Evolutionary conservation across 1,140 invertebrate genomes (phyloP).

Genomic region (Notospermus geniculatus): DNA sequence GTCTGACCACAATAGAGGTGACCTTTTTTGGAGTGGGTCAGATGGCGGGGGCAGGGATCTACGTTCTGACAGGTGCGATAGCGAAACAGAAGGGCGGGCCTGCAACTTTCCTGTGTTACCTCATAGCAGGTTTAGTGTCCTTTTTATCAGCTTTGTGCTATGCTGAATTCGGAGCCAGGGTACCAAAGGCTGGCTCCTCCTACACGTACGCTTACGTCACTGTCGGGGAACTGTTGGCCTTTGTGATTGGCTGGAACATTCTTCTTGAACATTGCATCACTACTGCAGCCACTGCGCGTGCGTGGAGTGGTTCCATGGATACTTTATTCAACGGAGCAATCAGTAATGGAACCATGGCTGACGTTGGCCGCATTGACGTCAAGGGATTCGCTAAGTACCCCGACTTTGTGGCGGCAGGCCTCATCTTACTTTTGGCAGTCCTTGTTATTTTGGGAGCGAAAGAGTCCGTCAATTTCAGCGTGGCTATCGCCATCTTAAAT

Average conservation of each 20-base stretch:
- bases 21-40: conserved; percentile 82
- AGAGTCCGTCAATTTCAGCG: conserved; percentile 58
- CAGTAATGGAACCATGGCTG: conserved; percentile 71
- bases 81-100: conserved; percentile 83
- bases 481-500: conserved; percentile 52
- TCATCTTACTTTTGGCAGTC: conserved; percentile 41
- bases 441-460: conserved; percentile 76
- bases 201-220: conserved; percentile 51
- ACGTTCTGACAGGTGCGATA: conserved; percentile 80
- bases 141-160: conserved; percentile 85
- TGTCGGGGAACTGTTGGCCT: conserved; percentile 48
- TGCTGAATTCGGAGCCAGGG: conserved; percentile 82
- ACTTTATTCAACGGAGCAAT: conserved; percentile 76
- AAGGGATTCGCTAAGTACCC: conserved; percentile 66
- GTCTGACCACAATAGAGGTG: conserved; percentile 80
- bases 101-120: conserved; percentile 74
- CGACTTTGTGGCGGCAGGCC: conserved; percentile 46
- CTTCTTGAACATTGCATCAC: conserved; percentile 54
- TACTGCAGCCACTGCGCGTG: conserved; percentile 84
- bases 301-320: conserved; percentile 91
- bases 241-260: conserved; percentile 54
- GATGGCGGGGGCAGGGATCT: conserved; percentile 87
- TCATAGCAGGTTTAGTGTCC: conserved; percentile 82
- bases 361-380: conserved; percentile 72
- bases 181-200: conserved; percentile 51